Percentiles rank a stretch among this genome's conserved stretches.
These are phyloP conservation scores for Drosophila arizonae DNA, from an alignment of 1,140 invertebrate genomes.

Conservation along the genomic window DNA sequence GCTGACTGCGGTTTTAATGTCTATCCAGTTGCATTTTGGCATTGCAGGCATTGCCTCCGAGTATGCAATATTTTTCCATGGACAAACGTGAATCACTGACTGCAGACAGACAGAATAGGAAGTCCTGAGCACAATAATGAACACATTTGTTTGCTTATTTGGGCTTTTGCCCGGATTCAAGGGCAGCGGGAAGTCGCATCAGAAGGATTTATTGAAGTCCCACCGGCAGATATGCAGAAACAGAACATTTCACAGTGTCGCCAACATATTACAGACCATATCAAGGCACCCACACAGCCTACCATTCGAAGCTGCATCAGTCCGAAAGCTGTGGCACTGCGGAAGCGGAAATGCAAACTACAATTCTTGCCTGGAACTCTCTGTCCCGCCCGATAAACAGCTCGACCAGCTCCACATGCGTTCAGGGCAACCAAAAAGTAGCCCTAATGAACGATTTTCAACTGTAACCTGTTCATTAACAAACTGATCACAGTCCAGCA, in stretches of 20 bases:
- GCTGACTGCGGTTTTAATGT: conserved; percentile 50
- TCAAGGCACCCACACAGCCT: background rate
- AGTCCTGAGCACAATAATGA: conserved; percentile 34
- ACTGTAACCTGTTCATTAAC: too few species aligned
- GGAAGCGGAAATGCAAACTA: conserved; percentile 29
- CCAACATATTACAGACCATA: conserved; percentile 3
- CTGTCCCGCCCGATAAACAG: conserved; percentile 28
- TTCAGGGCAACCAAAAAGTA: too few species aligned
- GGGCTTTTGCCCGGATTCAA: conserved; percentile 10
- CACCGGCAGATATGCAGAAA: background rate
- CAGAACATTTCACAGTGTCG: background rate
- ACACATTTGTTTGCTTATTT: conserved; percentile 35
- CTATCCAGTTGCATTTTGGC: conserved; percentile 37
- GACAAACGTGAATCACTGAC: conserved; percentile 30
- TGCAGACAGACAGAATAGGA: conserved; percentile 20
- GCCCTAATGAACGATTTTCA: too few species aligned
- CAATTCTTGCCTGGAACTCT: background rate
- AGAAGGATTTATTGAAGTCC: conserved; percentile 39
- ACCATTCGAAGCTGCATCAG: too few species aligned
- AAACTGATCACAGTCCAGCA: too few species aligned
- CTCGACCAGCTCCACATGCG: background rate
- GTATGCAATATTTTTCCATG: conserved; percentile 41
- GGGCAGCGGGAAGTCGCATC: background rate
- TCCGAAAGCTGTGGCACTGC: conserved; percentile 18
- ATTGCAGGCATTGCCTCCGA: conserved; percentile 40